Percentiles rank a stretch among this genome's conserved stretches.
phyloP scores from a whole-genome alignment of 1,140 invertebrate genomes.

The Brachionus asplanchnoidis region DNA sequence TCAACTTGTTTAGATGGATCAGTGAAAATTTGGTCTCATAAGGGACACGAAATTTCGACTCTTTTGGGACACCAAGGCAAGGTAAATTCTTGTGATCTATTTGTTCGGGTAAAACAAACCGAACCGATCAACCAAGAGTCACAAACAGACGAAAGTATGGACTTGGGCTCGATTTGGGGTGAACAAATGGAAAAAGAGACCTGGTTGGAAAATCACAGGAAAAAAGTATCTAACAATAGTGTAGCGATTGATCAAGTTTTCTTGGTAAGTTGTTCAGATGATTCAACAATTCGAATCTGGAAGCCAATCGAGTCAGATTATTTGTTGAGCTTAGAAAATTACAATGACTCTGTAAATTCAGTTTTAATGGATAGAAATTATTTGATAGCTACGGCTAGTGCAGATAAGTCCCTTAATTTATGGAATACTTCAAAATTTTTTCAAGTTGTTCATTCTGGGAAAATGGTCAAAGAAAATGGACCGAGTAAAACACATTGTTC shows the following conservation, averaged over 20 bases:
- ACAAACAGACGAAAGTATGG: background rate
- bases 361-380: background rate
- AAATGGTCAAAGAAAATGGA: background rate
- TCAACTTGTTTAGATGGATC: conserved; percentile 51
- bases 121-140: background rate
- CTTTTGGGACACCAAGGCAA: conserved; percentile 51
- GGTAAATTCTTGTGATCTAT: conserved; percentile 52
- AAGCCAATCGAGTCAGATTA: conserved; percentile 45
- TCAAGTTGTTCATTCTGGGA: background rate
- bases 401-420: conserved; percentile 7
- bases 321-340: conserved; percentile 4
- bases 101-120: conserved; percentile 46
- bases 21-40: conserved; percentile 55
- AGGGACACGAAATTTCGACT: conserved; percentile 54
- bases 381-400: background rate
- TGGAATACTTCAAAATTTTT: background rate
- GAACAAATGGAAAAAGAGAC: conserved; percentile 4
- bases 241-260: conserved; percentile 47
- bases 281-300: conserved; percentile 52
- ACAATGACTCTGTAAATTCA: conserved; percentile 8
- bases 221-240: conserved; percentile 1
- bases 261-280: conserved; percentile 53
- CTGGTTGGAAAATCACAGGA: conserved; percentile 41
- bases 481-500: background rate
- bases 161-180: background rate